phyloP scores from a whole-genome alignment of 2,888 invertebrate genomes.

The Liopterus haemorrhoidalis region DNA sequence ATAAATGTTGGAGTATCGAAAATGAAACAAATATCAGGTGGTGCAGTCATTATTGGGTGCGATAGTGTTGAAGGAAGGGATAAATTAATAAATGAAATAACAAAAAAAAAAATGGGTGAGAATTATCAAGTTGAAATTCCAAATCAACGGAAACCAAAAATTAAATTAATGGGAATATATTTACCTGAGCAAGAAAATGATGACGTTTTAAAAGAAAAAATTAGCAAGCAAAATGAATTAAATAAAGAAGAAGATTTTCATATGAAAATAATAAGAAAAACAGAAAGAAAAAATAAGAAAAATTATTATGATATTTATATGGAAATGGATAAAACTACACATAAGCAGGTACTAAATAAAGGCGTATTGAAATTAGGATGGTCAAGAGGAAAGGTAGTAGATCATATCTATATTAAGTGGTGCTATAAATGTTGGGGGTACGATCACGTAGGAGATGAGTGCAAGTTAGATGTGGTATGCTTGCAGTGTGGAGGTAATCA shows the following conservation, averaged over 20 bases:
- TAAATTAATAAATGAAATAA: neutral
- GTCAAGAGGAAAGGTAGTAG: neutral
- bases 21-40: conserved; percentile 1
- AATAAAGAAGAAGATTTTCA: conserved; percentile 1
- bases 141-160: neutral
- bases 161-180: neutral
- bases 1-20: neutral
- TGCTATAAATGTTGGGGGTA: neutral
- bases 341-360: neutral
- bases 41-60: conserved; percentile 1
- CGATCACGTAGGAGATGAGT: neutral
- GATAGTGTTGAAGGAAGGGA: neutral
- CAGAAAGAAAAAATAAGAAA: neutral
- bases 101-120: neutral
- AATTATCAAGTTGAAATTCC: neutral
- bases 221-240: neutral
- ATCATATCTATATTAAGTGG: neutral
- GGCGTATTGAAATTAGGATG: neutral
- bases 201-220: neutral
- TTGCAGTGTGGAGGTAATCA: conserved; percentile 1
- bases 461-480: neutral
- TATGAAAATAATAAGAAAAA: conserved; percentile 5
- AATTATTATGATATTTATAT: neutral
- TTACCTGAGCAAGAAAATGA: neutral
- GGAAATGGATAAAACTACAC: neutral